These are phyloP conservation scores for Acanthopleura granulata DNA, from an alignment of 2,888 invertebrate genomes.

Conservation along the genomic window DNA sequence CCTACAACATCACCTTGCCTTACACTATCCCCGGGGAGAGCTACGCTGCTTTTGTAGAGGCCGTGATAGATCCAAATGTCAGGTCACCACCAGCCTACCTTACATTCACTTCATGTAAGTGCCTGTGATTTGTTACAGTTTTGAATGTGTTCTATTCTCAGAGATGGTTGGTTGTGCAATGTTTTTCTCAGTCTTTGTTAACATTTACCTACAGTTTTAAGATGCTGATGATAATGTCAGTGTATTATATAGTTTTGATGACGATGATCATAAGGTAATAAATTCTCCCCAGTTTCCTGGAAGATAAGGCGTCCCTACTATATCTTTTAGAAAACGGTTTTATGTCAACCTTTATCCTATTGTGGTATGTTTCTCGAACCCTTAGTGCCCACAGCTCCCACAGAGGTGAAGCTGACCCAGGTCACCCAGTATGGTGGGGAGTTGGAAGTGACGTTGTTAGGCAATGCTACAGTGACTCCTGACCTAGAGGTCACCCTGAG, in stretches of 20 bases:
- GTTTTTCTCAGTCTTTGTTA: too few species aligned
- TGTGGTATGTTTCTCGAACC: not conserved
- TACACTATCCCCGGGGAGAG: not conserved
- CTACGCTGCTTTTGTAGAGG: not conserved
- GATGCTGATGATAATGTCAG: too few species aligned
- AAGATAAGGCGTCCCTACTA: too few species aligned
- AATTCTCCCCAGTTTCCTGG: too few species aligned
- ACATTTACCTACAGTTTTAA: too few species aligned
- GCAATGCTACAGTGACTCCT: not conserved
- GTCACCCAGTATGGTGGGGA: conserved; percentile 6
- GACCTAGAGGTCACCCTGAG: not conserved
- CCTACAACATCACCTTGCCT: not conserved
- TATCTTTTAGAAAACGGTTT: too few species aligned
- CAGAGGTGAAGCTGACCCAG: conserved; percentile 11
- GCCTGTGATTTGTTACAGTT: not conserved
- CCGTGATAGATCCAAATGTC: not conserved
- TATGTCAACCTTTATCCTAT: too few species aligned
- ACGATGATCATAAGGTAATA: too few species aligned
- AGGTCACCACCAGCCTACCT: not conserved
- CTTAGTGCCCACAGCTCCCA: conserved; percentile 1
- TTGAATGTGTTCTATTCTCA: not conserved
- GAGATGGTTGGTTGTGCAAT: too few species aligned
- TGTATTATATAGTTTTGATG: too few species aligned
- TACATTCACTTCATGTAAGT: conserved; percentile 2
- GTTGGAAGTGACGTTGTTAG: conserved; percentile 1